These are phyloP conservation scores for Babylonia areolata DNA, from an alignment of 1,140 invertebrate species.

Conservation along the genomic window DNA sequence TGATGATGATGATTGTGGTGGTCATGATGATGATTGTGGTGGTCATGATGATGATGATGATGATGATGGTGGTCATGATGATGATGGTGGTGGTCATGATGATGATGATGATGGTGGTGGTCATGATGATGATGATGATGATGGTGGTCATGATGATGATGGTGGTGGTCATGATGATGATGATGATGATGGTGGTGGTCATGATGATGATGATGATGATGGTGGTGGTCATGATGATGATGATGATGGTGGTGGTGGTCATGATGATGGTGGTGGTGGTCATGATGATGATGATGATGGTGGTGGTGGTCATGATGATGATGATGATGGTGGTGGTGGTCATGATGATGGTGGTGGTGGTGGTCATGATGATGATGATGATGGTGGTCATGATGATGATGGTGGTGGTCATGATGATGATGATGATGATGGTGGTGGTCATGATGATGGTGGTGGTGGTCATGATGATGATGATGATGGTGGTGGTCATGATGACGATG, in stretches of 20 bases:
- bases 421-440: not conserved
- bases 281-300: not conserved
- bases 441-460: too few relatives aligned
- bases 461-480: too few relatives aligned
- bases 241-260: too few relatives aligned
- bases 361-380: not conserved
- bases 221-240: too few relatives aligned
- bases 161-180: too few relatives aligned
- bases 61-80: not conserved
- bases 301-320: too few relatives aligned
- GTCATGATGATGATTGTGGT: not conserved
- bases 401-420: not conserved
- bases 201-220: too few relatives aligned
- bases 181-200: too few relatives aligned
- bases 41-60: not conserved
- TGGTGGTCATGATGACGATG: not conserved
- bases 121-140: not conserved
- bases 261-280: too few relatives aligned
- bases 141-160: not conserved
- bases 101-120: not conserved
- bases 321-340: too few relatives aligned
- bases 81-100: not conserved
- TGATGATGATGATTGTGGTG: not conserved
- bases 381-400: conserved; percentile 20
- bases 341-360: too few relatives aligned